Percentiles rank a stretch among this genome's conserved stretches.
Conservation (phyloP, 1,140 invertebrate genomes). For the Apis florea region DNA sequence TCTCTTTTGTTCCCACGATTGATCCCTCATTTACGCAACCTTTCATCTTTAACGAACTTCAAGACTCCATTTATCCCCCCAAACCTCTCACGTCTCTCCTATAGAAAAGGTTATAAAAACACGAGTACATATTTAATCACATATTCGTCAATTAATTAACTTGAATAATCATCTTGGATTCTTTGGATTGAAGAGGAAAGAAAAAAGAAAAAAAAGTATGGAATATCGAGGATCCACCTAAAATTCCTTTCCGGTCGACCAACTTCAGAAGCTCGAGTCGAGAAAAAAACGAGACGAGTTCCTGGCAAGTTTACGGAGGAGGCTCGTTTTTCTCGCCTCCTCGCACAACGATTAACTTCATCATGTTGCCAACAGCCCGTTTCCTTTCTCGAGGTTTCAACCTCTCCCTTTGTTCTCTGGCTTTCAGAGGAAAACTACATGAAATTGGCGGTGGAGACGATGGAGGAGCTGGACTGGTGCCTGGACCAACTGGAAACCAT, state of each 20-base stretch:
- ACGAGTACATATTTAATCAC: no score
- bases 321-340: background rate
- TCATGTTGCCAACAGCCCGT: background rate
- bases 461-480: constrained; percentile 99
- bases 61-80: background rate
- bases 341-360: background rate
- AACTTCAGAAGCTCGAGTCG: no score
- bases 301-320: no score
- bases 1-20: background rate
- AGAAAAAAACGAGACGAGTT: no score
- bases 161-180: no score
- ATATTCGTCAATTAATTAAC: no score
- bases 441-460: constrained; percentile 96
- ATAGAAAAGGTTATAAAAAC: no score
- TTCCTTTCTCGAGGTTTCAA: constrained; percentile 15
- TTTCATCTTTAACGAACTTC: background rate
- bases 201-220: no score
- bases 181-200: no score
- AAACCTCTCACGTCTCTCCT: no score
- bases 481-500: constrained; percentile 99
- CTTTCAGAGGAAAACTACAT: constrained; percentile 93
- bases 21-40: background rate
- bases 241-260: no score
- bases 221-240: no score
- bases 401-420: constrained; percentile 7